Base-by-base conservation (phyloP, 2,888 invertebrate genomes). In the Nomada goodeniana region DNA sequence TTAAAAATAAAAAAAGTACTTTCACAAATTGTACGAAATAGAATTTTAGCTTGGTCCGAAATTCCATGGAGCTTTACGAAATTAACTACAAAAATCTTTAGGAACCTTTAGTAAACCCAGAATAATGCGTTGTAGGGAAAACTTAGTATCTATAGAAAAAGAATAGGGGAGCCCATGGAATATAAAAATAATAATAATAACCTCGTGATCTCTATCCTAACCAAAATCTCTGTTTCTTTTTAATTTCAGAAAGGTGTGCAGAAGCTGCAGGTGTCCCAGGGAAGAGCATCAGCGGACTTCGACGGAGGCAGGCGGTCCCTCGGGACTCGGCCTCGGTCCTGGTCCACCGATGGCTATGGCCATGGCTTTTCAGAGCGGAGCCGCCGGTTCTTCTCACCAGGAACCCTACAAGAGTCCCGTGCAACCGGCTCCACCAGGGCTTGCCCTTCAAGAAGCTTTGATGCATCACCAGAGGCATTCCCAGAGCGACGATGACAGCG, bases 401-500 rank as follows among this genome's bases (percentile, higher is more conserved):
- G 93, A 93, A 76, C 90, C 92, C 50, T 93, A 92, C 89, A 93
- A 93, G 74, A 93, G 93, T 79, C 91, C 93, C 57, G 91, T 93
- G 26, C 93, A 93, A 64, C 90, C 92, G 15, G 90, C 92, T 50
- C 90, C 92, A 36, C 88, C 89, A 7, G 86, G 85, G 9, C 78
- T 86, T 11, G 89, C 89, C 50, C 84, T 93, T 29, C 93, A 93
- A 83, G 93, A 93, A 76, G 92, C 92, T 29, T 90, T 93, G 57
- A 91, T 92, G 69, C 92, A 97, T 92, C 97, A 97, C 76, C 97
- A 97, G 92, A 94, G 98, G 82, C 97, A 98, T 91, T 98, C 98
- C 67, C 98, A 98, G 93, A 98, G 98, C 84, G 99, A 99, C 93
- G 99, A 99, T 93, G 99, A 99, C 94, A 98, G 98, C 73, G 99